Evolutionary conservation across 2,888 invertebrate genomes (phyloP).

Genomic region (Drosophila percnosoma): DNA sequence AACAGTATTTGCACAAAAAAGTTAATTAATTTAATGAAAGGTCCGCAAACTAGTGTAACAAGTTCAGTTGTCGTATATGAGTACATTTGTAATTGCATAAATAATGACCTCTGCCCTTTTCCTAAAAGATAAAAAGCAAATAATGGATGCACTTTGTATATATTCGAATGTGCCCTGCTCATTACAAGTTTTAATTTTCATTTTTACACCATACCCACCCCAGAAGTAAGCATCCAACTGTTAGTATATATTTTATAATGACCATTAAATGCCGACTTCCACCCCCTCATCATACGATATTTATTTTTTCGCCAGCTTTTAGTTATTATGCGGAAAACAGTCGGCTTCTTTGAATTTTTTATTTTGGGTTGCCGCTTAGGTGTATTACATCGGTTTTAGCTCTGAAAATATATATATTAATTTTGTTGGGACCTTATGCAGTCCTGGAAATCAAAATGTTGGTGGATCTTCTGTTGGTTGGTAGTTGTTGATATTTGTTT

Average conservation of each 20-base stretch:
- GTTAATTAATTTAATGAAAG: constrained; percentile 76
- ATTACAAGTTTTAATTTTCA: background rate
- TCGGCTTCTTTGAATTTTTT: constrained; percentile 6
- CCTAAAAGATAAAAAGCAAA: background rate
- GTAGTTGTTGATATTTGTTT: constrained; percentile 32
- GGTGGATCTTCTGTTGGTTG: constrained; percentile 15
- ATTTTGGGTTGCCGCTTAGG: constrained; percentile 5
- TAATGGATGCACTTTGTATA: background rate
- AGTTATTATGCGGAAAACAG: background rate
- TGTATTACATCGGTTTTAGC: constrained; percentile 6
- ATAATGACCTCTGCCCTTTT: constrained; percentile 7
- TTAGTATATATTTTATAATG: background rate
- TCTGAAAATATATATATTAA: constrained; percentile 13
- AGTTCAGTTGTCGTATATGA: constrained; percentile 26
- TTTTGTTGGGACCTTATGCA: background rate
- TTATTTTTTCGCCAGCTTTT: background rate
- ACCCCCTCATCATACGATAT: background rate
- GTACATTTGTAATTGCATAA: constrained; percentile 38
- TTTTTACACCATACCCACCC: background rate
- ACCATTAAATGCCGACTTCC: background rate
- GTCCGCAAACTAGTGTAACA: constrained; percentile 39
- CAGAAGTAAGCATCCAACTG: background rate
- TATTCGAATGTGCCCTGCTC: background rate
- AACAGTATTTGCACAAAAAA: constrained; percentile 69
- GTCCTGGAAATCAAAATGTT: constrained; percentile 1